Evolutionary conservation across 2,888 invertebrate genomes (phyloP).

Genomic region (Epirrhoe alternata): DNA sequence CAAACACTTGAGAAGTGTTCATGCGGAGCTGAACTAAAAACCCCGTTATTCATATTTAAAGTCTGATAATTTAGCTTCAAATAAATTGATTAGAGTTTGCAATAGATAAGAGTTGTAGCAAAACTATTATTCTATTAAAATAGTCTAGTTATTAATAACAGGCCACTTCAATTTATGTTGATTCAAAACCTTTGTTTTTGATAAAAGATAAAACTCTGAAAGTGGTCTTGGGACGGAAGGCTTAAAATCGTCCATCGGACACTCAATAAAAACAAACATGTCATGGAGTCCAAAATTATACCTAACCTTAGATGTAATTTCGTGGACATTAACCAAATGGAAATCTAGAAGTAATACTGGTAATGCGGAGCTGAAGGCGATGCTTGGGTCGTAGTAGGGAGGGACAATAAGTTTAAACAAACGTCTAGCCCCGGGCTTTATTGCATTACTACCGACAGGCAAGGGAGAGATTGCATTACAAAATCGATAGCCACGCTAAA

Average conservation of each 20-base stretch:
- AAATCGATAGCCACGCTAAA: slow-evolving; percentile 22
- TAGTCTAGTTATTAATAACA: no score
- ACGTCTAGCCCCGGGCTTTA: slow-evolving; percentile 57
- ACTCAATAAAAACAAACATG: not conserved
- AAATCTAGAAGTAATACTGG: slow-evolving; percentile 2
- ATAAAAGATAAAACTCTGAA: no score
- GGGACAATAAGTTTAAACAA: slow-evolving; percentile 68
- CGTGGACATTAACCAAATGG: not conserved
- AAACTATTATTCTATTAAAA: no score
- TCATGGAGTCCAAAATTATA: not conserved
- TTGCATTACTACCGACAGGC: slow-evolving; percentile 64
- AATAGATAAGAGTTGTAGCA: no score
- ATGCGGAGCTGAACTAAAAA: no score
- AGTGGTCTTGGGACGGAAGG: not conserved
- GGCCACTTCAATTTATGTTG: no score
- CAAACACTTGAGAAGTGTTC: no score
- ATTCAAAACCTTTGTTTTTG: no score
- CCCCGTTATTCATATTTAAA: no score
- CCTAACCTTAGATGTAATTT: not conserved
- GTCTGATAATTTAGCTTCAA: no score
- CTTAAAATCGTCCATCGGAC: not conserved
- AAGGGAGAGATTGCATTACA: slow-evolving; percentile 40
- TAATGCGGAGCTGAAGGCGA: slow-evolving; percentile 14
- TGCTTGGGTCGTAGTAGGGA: slow-evolving; percentile 15
- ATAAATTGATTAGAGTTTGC: no score